Base-by-base conservation (phyloP, 1,140 invertebrate genomes). In the Prorops nasuta region DNA sequence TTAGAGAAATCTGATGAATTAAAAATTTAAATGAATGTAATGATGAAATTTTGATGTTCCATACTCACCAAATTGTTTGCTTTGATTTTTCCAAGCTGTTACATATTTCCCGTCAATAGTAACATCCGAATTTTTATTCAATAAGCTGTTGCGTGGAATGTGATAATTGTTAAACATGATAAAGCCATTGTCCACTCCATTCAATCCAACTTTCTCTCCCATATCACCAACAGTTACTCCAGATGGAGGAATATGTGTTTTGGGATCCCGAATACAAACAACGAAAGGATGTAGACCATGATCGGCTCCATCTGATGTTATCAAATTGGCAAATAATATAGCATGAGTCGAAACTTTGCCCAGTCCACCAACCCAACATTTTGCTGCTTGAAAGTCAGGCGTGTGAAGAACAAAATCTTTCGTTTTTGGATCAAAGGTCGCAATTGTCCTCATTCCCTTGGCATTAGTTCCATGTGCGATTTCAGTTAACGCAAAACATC, bases 401-500 rank as follows among this genome's bases (percentile, higher is more conserved):
- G 94, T 92, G 68, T 96, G 85, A 8, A 98, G 80, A 18, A 96
- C 81, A 78, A 97, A 98, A 72, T 88, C 84, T 78, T 89, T 77
- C 7, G 82, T 86, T 16, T 73, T 72, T 0, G 84, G 78, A 74
- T 97, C 90, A 72, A 90, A 98, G 0, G 84, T 92, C 2, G 95
- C 94, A 16, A 85, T 92, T 1, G 96, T 98, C 56, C 89, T 82
- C 81, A 98, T 90, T 31, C 86, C 86, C 63, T 91, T 92, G 2
- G 92, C 92, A 72, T 98, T 96, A 35, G 91, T 94, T 1, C 96
- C 96, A 79, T 98, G 95, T 32, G 89, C 83, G 19, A 98, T 81
- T 80, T 98, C 96, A 12, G 96, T 98, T 41, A 98, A 72, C 2
- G 91, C 89, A 73, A 97, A 88, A 67, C 90, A 93, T 1, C 91